Evolutionary conservation across 2,797 vertebrate genomes (phyloP), one percentile per base, ranked within the genome.

Genomic region (Crocodylus rhombifer): DNA sequence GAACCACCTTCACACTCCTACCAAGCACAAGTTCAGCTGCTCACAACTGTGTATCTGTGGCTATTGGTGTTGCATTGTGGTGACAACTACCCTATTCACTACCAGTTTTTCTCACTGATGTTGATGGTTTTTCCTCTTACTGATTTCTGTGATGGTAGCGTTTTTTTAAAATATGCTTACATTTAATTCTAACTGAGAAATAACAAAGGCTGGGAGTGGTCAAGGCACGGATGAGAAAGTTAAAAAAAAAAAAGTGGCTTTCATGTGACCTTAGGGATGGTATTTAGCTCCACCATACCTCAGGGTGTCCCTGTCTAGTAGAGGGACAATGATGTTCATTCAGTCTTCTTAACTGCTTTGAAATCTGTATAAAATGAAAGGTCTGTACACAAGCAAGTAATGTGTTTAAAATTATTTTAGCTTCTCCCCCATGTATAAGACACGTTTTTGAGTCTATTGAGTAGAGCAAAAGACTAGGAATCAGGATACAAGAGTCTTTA

Each of bases 21-120:
- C 93, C 74, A 95, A 77, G 76, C 94, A 95, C 88, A 84, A 87
- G 93, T 90, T 97, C 92, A 26, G 86, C 94, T 90, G 76, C 62
- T 96, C 89, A 79, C 69, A 80, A 67, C 62, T 89, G 90, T 87
- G 86, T 82, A 71, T 86, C 74, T 88, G 7, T 10, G 94, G 64
- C 51, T 92, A 17, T 87, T 74, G 75, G n/a, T 87, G 76, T 77
- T 85, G 88, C 51, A 12, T 23, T 67, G 67, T 42, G 67, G 78
- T 90, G 93, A 77, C 0, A 0, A 78, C 89, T 83, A 90, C 17
- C 64, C 76, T 57, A 51, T 86, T 80, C 3, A 0, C 14, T 80
- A 30, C 77, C 80, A 33, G 33, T 58, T 60, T 84, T 78, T 79
- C 62, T 89, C n/a, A 61, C 57, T 9, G 36, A n/a, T 78, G 58